phyloP scores from a whole-genome alignment of 1,140 invertebrate species.

The Theocolax elegans region DNA sequence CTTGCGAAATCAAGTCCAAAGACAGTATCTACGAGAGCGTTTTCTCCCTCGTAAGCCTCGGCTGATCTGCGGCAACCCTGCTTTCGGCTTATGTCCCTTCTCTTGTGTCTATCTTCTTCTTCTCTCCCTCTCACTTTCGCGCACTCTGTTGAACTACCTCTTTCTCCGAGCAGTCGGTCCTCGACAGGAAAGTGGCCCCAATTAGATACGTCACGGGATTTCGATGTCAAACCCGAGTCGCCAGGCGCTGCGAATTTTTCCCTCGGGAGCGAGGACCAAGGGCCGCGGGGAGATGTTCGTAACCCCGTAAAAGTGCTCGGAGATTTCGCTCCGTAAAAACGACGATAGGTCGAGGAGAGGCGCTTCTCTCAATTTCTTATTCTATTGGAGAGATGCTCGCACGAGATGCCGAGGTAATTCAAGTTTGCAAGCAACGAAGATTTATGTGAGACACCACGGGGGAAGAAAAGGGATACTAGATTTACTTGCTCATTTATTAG shows the following conservation, averaged over 20 bases:
- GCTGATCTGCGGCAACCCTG: slow-evolving; percentile 53
- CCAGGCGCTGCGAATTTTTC: slow-evolving; percentile 44
- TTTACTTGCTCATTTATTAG: slow-evolving; percentile 18
- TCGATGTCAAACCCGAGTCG: slow-evolving; percentile 54
- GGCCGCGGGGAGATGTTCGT: too few species aligned
- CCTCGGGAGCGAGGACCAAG: slow-evolving; percentile 38
- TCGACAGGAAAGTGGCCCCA: slow-evolving; percentile 58
- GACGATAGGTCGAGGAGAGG: slow-evolving; percentile 3
- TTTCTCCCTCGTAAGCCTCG: slow-evolving; percentile 53
- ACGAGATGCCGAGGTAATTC: too few species aligned
- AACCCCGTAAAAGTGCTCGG: background rate
- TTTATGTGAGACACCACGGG: background rate
- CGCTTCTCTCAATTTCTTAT: slow-evolving; percentile 40
- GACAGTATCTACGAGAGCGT: background rate
- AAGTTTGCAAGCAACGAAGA: too few species aligned
- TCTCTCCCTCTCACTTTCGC: slow-evolving; percentile 51
- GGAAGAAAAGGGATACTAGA: background rate
- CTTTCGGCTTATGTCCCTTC: slow-evolving; percentile 51
- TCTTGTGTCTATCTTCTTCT: slow-evolving; percentile 55
- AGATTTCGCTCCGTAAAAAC: slow-evolving; percentile 5
- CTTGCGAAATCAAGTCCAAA: background rate
- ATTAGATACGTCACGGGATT: slow-evolving; percentile 67
- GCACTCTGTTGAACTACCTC: background rate
- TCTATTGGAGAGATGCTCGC: slow-evolving; percentile 21
- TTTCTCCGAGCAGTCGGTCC: background rate